Evolutionary conservation across 2,113 vertebrate species (phyloP).

Genomic region (Peromyscus leucopus): DNA sequence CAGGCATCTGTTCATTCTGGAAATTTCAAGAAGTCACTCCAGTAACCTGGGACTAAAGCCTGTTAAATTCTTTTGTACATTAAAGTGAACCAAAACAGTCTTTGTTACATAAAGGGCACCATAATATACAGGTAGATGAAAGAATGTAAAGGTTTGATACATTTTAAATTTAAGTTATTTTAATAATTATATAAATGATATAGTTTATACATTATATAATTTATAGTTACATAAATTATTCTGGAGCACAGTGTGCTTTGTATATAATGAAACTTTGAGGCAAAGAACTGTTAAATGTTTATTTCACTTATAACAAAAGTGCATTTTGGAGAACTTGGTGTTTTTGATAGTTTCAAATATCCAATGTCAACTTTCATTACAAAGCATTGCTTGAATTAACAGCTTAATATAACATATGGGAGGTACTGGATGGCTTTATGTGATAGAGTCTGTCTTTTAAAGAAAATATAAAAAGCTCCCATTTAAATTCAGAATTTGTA

Average conservation of each 20-base stretch:
- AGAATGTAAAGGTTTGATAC: not conserved
- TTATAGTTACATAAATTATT: conserved; percentile 25
- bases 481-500: conserved; percentile 47
- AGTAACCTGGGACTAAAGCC: not conserved
- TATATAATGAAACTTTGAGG: conserved; percentile 61
- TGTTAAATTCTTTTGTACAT: conserved; percentile 34
- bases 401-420: not conserved
- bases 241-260: conserved; percentile 20
- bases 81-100: conserved; percentile 10
- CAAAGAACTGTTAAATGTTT: conserved; percentile 15
- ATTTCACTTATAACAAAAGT: conserved; percentile 13
- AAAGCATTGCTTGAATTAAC: conserved; percentile 15
- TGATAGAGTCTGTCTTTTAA: not conserved
- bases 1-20: not conserved
- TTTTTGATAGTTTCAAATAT: conserved; percentile 49
- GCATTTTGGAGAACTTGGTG: conserved; percentile 57
- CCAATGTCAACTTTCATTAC: conserved; percentile 33
- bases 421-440: not conserved
- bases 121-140: not conserved
- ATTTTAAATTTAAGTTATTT: conserved; percentile 32
- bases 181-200: not conserved
- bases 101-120: conserved; percentile 3
- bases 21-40: not conserved
- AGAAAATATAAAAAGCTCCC: conserved; percentile 49
- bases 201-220: not conserved